These are phyloP conservation scores for Chelidonichthys spinosus DNA, from an alignment of 2,797 vertebrate species.

Conservation along the genomic window DNA sequence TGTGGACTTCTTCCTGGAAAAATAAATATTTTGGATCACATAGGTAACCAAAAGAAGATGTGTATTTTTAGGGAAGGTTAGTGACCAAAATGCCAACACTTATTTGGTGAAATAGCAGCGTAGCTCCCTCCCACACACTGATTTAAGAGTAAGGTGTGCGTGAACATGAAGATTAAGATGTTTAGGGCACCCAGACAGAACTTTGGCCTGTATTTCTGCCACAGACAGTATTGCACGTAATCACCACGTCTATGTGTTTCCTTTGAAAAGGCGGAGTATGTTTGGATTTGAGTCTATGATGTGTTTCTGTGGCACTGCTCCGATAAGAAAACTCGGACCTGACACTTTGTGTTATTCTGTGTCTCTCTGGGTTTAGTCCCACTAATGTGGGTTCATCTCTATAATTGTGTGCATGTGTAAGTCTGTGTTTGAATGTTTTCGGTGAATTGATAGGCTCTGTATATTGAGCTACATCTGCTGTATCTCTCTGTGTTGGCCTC, in stretches of 20 bases:
- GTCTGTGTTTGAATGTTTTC: constrained; percentile 24
- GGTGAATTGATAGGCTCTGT: constrained; percentile 33
- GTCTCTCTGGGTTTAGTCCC: constrained; percentile 28
- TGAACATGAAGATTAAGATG: constrained; percentile 4
- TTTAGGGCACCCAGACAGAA: constrained; percentile 2
- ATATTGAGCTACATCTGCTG: constrained; percentile 51
- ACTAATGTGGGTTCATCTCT: constrained; percentile 53
- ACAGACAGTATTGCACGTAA: constrained; percentile 48
- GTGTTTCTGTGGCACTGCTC: constrained; percentile 38
- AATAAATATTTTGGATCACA: constrained; percentile 58
- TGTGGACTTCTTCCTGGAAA: constrained; percentile 53
- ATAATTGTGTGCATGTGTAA: constrained; percentile 42
- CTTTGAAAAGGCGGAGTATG: constrained; percentile 40
- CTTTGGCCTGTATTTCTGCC: constrained; percentile 18
- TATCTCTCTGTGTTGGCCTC: constrained; percentile 17
- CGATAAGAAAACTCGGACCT: constrained; percentile 25
- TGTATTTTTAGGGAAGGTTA: background rate
- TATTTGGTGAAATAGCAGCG: constrained; percentile 5
- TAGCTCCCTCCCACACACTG: constrained; percentile 1
- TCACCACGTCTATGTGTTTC: constrained; percentile 32
- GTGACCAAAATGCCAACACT: constrained; percentile 12
- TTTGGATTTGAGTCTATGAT: constrained; percentile 40
- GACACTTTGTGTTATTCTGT: constrained; percentile 14
- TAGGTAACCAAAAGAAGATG: constrained; percentile 35
- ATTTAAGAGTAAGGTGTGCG: background rate